A percentile compares a stretch with the other conserved stretches of the same genome.
Evolutionary conservation across 2,113 vertebrate genomes (phyloP).

Genomic region (Callaeas wilsoni): DNA sequence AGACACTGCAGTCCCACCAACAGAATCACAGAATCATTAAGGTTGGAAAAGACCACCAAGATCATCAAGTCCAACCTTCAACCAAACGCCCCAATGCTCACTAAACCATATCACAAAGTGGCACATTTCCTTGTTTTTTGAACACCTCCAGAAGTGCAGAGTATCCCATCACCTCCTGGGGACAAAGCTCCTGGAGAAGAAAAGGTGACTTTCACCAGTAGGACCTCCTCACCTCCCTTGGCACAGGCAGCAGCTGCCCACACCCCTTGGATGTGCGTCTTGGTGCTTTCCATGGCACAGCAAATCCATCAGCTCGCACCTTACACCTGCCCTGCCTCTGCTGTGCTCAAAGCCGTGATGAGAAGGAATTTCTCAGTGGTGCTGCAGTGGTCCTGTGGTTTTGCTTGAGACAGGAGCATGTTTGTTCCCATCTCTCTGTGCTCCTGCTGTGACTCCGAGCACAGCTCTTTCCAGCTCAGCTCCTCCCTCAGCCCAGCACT

Average conservation of each 20-base stretch:
- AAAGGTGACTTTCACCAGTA: neutral
- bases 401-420: neutral
- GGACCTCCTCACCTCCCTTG: neutral
- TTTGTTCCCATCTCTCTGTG: neutral
- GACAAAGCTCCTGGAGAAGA: neutral
- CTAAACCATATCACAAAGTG: neutral
- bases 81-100: neutral
- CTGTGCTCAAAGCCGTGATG: fast-evolving
- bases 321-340: neutral
- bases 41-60: neutral
- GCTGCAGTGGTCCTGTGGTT: neutral
- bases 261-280: too few relatives aligned
- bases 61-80: neutral
- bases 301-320: neutral
- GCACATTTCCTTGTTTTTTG: neutral
- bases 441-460: neutral
- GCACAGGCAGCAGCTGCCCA: neutral
- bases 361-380: neutral
- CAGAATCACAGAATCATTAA: neutral
- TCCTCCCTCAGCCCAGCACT: neutral
- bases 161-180: neutral
- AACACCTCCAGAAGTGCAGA: neutral
- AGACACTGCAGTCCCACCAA: neutral
- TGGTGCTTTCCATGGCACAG: neutral
- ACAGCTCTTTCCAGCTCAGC: neutral